Evolutionary conservation across 2,888 invertebrate species (phyloP).

Genomic region (Leptarthrus brevirostris): DNA sequence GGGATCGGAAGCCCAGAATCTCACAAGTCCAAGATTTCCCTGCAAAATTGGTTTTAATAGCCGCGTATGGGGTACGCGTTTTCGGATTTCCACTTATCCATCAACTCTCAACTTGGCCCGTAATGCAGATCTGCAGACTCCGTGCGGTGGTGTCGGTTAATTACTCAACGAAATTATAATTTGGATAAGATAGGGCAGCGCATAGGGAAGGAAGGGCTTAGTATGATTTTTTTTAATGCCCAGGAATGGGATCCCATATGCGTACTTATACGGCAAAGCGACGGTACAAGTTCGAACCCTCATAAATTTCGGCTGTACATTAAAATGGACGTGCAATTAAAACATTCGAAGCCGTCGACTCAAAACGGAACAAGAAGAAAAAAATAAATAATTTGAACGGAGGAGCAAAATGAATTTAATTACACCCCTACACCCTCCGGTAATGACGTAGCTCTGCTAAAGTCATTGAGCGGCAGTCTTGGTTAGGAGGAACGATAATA

Average conservation of each 20-base stretch:
- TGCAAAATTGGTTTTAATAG: not conserved
- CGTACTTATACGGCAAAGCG: not conserved
- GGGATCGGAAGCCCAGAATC: no score
- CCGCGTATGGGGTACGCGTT: conserved; percentile 41
- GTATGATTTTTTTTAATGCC: conserved; percentile 22
- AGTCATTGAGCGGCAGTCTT: conserved; percentile 4
- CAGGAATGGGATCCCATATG: not conserved
- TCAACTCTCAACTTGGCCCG: conserved; percentile 3
- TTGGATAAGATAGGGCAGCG: conserved; percentile 46
- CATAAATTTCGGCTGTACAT: conserved; percentile 49
- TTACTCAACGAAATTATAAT: conserved; percentile 52
- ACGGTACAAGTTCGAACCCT: conserved; percentile 44
- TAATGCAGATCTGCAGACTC: not conserved
- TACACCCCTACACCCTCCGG: conserved; percentile 46
- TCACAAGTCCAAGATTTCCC: conserved; percentile 42
- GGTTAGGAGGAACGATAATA: conserved; percentile 19
- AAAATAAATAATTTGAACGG: conserved; percentile 26
- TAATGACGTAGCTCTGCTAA: conserved; percentile 20
- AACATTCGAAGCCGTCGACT: conserved; percentile 34
- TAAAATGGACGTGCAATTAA: conserved; percentile 51
- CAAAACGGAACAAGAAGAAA: conserved; percentile 26
- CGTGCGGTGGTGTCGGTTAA: conserved; percentile 38
- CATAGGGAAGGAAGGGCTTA: no score
- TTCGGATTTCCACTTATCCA: conserved; percentile 21
- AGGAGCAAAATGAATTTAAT: conserved; percentile 48